Evolutionary conservation across 1,140 invertebrate genomes (phyloP).

Genomic region (Asobara japonica): DNA sequence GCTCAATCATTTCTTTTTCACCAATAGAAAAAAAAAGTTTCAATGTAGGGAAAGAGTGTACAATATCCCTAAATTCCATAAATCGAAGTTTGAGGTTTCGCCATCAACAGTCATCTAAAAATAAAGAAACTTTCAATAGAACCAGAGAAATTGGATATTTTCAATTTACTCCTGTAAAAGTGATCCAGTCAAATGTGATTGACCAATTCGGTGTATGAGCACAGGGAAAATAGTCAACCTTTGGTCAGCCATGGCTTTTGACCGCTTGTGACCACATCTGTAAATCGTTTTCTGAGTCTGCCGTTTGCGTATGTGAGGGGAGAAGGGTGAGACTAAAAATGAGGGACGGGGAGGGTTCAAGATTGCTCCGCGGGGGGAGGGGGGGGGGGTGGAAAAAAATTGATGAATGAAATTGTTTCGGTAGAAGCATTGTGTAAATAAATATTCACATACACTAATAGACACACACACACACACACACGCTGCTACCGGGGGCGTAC

Average conservation of each 20-base stretch:
- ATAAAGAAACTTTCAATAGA: not conserved
- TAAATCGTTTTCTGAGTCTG: conserved; percentile 27
- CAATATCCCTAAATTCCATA: no score
- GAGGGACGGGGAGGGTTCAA: not conserved
- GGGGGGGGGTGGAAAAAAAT: no score
- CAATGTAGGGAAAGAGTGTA: no score
- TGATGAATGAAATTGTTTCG: no score
- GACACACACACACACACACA: no score
- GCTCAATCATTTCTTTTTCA: no score
- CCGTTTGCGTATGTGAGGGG: not conserved
- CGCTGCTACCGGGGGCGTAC: no score
- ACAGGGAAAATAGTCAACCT: conserved; percentile 18
- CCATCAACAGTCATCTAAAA: not conserved
- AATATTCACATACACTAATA: no score
- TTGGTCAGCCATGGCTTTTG: conserved; percentile 28
- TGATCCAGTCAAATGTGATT: conserved; percentile 25
- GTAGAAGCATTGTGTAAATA: no score
- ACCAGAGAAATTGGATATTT: conserved; percentile 13
- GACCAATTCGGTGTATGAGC: not conserved
- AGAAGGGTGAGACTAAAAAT: not conserved
- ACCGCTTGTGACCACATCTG: conserved; percentile 29
- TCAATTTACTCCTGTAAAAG: conserved; percentile 23
- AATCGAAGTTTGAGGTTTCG: no score
- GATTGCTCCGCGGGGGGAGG: no score
- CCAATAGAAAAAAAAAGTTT: no score